phyloP scores from a whole-genome alignment of 1,140 invertebrate species.

The Heliconius nattereri region DNA sequence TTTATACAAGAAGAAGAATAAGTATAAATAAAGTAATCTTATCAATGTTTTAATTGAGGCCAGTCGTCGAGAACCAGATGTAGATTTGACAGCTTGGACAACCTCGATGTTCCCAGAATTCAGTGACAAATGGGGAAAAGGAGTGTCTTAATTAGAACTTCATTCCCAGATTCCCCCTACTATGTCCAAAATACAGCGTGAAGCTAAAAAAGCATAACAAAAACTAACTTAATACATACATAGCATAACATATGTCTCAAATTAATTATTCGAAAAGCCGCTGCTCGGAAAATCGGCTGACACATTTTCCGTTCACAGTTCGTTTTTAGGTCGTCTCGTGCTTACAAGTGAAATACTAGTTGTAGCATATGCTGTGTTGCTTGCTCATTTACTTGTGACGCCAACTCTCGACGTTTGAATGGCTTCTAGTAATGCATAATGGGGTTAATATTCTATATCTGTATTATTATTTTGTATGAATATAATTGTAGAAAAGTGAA shows the following conservation, averaged over 20 bases:
- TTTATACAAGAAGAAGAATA: too few relatives aligned
- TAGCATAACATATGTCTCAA: background rate
- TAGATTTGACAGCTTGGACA: too few relatives aligned
- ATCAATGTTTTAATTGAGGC: too few relatives aligned
- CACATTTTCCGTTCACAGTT: background rate
- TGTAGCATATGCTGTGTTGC: constrained; percentile 8
- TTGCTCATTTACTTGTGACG: constrained; percentile 10
- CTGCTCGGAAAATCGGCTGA: constrained; percentile 12
- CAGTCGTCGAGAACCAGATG: too few relatives aligned
- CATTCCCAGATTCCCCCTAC: too few relatives aligned
- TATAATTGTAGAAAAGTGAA: background rate
- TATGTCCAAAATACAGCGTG: too few relatives aligned
- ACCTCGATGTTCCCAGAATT: too few relatives aligned
- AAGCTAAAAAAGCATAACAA: background rate
- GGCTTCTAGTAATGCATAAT: background rate
- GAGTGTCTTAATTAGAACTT: too few relatives aligned
- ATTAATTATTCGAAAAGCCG: constrained; percentile 8
- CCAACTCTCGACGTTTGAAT: constrained; percentile 8
- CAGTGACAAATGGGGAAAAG: too few relatives aligned
- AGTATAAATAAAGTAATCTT: too few relatives aligned
- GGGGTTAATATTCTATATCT: background rate
- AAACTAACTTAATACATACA: background rate
- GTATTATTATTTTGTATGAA: background rate
- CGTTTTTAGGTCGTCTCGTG: constrained; percentile 12
- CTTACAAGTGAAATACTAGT: constrained; percentile 6